These are phyloP conservation scores for Agrenia bidenticulata DNA, from an alignment of 2,888 invertebrate species.

Conservation along the genomic window DNA sequence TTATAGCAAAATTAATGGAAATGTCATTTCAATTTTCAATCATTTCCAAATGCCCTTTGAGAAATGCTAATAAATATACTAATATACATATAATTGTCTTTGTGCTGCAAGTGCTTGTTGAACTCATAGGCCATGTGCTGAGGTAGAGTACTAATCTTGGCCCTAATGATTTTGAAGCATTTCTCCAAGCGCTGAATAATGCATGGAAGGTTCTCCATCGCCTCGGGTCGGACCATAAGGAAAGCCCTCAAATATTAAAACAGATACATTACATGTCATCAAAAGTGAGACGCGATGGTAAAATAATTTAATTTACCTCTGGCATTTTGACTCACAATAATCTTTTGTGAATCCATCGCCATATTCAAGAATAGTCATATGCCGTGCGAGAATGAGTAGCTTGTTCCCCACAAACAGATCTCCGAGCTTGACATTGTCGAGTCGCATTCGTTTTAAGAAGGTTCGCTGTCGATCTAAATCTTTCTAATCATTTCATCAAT, in stretches of 20 bases:
- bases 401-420: conserved; percentile 43
- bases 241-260: conserved; percentile 30
- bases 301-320: conserved; percentile 27
- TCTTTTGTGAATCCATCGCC: conserved; percentile 37
- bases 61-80: too few relatives aligned
- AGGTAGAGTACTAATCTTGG: conserved; percentile 33
- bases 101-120: conserved; percentile 23
- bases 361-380: conserved; percentile 40
- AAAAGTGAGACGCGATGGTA: too few relatives aligned
- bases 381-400: conserved; percentile 29
- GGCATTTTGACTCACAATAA: conserved; percentile 27
- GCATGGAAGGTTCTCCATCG: conserved; percentile 28
- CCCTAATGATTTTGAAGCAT: conserved; percentile 38
- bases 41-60: neutral
- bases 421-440: conserved; percentile 30
- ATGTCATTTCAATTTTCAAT: too few relatives aligned
- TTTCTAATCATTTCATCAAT: conserved; percentile 24
- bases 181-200: conserved; percentile 39
- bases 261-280: neutral
- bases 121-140: conserved; percentile 25
- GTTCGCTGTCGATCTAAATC: conserved; percentile 32
- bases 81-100: conserved; percentile 35
- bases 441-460: conserved; percentile 30
- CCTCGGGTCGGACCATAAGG: conserved; percentile 40
- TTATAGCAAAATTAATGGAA: neutral